Percentiles rank a stretch among this genome's conserved stretches.
phyloP scores from a whole-genome alignment of 1,140 invertebrate genomes.

The Calephelis nemesis region DNA sequence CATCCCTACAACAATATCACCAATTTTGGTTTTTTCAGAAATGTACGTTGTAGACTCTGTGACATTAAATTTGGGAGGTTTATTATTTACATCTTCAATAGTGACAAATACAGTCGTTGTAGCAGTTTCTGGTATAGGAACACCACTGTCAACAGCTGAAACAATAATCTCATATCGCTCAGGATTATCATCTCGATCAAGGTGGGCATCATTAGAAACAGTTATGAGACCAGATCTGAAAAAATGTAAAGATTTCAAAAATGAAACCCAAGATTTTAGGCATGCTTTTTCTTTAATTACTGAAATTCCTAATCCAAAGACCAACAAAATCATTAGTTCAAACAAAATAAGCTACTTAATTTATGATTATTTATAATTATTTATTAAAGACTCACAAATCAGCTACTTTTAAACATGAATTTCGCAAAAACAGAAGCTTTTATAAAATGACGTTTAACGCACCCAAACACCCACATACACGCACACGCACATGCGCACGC shows the following conservation, averaged over 20 bases:
- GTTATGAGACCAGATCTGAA: constrained; percentile 85
- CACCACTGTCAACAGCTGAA: constrained; percentile 85
- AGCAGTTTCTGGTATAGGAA: constrained; percentile 87
- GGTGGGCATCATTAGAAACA: constrained; percentile 85
- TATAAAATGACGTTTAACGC: no score
- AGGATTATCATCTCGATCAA: constrained; percentile 85
- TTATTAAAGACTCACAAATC: no score
- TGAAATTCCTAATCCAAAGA: no score
- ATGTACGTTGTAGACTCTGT: constrained; percentile 82
- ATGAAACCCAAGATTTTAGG: no score
- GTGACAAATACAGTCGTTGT: constrained; percentile 86
- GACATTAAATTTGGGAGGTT: constrained; percentile 87
- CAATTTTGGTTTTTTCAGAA: constrained; percentile 84
- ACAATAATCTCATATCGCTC: constrained; percentile 86
- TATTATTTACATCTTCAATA: constrained; percentile 90
- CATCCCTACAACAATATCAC: constrained; percentile 82
- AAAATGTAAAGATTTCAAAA: constrained; percentile 26
- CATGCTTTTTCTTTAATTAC: no score
- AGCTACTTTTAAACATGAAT: no score
- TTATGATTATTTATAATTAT: no score
- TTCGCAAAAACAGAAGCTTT: no score
- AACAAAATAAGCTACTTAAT: no score
- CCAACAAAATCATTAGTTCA: no score
- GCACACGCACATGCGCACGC: no score
- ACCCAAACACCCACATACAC: no score